Conservation (phyloP, 2,797 vertebrate species). For the Arrhamphus sclerolepis region DNA sequence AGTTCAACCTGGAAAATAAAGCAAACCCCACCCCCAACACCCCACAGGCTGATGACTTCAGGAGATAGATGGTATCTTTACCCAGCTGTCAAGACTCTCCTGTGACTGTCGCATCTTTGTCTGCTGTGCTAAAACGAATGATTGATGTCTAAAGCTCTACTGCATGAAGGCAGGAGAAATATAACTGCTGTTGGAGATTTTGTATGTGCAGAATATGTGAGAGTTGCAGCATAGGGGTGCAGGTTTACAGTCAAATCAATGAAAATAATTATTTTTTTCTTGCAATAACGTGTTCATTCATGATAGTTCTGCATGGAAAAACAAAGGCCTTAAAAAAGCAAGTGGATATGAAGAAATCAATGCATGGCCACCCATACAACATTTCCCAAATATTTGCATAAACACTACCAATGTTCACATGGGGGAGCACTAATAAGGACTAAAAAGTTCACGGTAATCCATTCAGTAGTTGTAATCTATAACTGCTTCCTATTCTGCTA, state of each 20-base stretch:
- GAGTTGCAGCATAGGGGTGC: slow-evolving; percentile 6
- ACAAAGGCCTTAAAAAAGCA: neutral
- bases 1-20: slow-evolving; percentile 10
- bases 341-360: neutral
- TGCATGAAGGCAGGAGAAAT: slow-evolving; percentile 34
- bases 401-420: neutral
- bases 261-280: too few relatives aligned
- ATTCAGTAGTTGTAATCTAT: neutral
- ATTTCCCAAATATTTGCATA: neutral
- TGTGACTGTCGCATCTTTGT: slow-evolving; percentile 51
- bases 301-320: too few relatives aligned
- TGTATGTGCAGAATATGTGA: slow-evolving; percentile 10
- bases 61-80: slow-evolving; percentile 41
- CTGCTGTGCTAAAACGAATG: slow-evolving; percentile 44
- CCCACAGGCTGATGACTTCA: slow-evolving; percentile 5
- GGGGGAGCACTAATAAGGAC: neutral
- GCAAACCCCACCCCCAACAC: slow-evolving; percentile 5
- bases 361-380: neutral
- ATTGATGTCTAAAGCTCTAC: slow-evolving; percentile 48
- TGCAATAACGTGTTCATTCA: too few relatives aligned
- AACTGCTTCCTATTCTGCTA: neutral
- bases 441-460: neutral
- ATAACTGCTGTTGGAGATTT: slow-evolving; percentile 26
- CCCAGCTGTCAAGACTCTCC: slow-evolving; percentile 41
- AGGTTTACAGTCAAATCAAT: neutral